These are phyloP conservation scores for Chrysogorgia sp. DNA, from an alignment of 92 coral and sea anemone genomes.

Conservation along the genomic window DNA sequence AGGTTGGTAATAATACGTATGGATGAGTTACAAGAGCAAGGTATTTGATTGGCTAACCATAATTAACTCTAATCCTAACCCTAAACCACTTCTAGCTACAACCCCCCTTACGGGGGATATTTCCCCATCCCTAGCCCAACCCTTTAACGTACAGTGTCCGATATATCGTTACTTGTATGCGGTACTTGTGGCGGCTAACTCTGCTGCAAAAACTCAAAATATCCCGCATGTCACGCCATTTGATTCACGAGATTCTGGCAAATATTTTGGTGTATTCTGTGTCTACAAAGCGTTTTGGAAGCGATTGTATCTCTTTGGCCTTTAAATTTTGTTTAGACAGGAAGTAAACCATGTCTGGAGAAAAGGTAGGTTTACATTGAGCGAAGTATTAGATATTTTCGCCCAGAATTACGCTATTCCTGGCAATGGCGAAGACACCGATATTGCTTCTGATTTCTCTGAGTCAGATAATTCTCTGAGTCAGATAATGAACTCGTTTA, in stretches of 20 bases:
- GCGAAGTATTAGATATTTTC: not conserved
- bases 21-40: too few relatives aligned
- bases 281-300: not conserved
- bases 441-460: not conserved
- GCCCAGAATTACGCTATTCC: not conserved
- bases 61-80: too few relatives aligned
- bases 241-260: not conserved
- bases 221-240: not conserved
- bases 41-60: too few relatives aligned
- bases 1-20: too few relatives aligned
- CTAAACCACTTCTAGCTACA: too few relatives aligned
- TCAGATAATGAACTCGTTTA: too few relatives aligned
- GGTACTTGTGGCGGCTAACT: too few relatives aligned
- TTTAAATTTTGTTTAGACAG: not conserved
- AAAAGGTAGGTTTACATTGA: not conserved
- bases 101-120: too few relatives aligned
- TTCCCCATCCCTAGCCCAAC: too few relatives aligned
- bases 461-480: not conserved
- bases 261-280: not conserved
- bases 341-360: not conserved
- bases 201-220: not conserved
- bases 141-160: too few relatives aligned
- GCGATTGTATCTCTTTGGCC: not conserved
- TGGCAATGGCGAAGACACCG: not conserved
- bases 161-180: too few relatives aligned